Base-by-base conservation (phyloP, 2,888 invertebrate genomes). In the Meganola albula region DNA sequence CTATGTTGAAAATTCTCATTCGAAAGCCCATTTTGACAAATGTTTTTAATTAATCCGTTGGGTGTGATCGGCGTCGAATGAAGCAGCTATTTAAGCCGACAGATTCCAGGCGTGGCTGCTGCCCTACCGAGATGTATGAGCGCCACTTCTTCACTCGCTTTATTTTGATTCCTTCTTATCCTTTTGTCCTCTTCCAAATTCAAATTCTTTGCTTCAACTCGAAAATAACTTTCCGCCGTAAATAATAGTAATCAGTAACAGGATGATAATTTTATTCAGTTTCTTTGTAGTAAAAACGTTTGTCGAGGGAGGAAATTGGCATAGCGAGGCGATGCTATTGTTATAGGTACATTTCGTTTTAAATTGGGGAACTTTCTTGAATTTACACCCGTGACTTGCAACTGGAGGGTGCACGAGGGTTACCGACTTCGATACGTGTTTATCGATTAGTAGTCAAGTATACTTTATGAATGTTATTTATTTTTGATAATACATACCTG, bases 351-450 rank as follows among this genome's bases (percentile, higher is more conserved):
- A 74, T 82, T 78, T 74, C 78, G 69, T 69, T 82, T 83, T 79
- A 82, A 85, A 83, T 82, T 80, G 79, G 71, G 79, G 84, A 78
- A 75, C 76, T 80, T 84, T 80, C 82, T 84, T 80, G 74, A 80
- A 83, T 83, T 83, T 78, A 77, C 80, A 79, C 76, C 77, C 76
- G 74, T 83, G 82, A 82, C 80, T 84, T 80, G 79, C 79, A 71
- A 54, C 58, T 60, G 58, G 66, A 64, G 73, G 73, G 67, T 59
- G 4, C 20, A 20, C 58, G 54, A 44, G 53, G 62, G 65, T 63
- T 71, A 65, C 59, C 53, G 52, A 48, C 59, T 37, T 47, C 42
- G 37, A 41, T 20, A 48, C 61, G 46, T 57, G 40, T 60, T 61
- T 51, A 67, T 65, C 71, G 66, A 78, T 72, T 72, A 57, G 67